phyloP scores from a whole-genome alignment of 2,113 vertebrate genomes.

The Atlantisia rogersi region DNA sequence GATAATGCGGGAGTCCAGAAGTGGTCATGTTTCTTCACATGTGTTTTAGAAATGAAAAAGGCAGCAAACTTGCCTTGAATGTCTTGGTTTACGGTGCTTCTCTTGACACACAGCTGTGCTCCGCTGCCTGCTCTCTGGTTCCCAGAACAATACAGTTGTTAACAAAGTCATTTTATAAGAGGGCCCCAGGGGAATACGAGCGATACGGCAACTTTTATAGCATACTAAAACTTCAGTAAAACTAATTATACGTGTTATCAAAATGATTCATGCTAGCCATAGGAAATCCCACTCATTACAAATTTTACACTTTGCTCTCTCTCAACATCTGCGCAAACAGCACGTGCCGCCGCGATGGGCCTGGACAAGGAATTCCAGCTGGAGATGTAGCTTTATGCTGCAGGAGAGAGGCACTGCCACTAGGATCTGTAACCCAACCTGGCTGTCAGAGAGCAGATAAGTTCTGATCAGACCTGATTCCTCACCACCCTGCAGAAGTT shows the following conservation, averaged over 20 bases:
- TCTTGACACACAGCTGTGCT: not conserved
- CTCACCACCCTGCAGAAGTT: not conserved
- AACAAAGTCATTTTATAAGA: not conserved
- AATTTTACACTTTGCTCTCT: not conserved
- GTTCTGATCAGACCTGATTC: not conserved
- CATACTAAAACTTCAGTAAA: conserved; percentile 39
- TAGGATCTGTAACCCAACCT: not conserved
- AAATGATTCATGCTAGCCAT: conserved; percentile 32
- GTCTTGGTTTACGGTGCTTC: not conserved
- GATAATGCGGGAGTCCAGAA: not conserved
- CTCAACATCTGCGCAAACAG: not conserved
- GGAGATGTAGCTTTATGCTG: not conserved
- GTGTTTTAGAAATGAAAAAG: not conserved
- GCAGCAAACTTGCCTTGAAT: not conserved
- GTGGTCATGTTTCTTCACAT: not conserved
- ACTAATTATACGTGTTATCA: conserved; percentile 42
- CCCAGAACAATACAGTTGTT: not conserved
- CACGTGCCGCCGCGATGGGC: rapidly evolving
- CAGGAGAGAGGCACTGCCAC: not conserved
- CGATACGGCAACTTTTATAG: conserved; percentile 18
- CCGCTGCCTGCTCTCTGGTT: not conserved
- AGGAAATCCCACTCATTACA: not conserved
- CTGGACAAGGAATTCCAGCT: not conserved
- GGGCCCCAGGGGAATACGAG: not conserved
- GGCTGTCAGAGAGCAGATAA: not conserved